A percentile compares a stretch with the other conserved stretches of the same genome.
Conservation (phyloP, 1,140 invertebrate species). For the Cyclargus thomasi region DNA sequence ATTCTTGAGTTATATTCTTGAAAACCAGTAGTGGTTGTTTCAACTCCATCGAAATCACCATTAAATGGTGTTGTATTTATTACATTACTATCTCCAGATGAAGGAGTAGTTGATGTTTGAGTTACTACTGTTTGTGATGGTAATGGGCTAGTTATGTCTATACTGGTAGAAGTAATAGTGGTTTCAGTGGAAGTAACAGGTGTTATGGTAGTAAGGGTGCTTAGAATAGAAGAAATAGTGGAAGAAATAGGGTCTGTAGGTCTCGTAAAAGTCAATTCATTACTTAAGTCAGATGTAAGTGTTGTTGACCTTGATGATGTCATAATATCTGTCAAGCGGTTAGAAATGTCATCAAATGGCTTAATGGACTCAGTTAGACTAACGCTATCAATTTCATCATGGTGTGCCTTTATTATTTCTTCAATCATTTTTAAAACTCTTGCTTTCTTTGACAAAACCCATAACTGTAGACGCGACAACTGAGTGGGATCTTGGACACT, state of each 20-base stretch:
- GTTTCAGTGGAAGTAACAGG: conserved; percentile 23
- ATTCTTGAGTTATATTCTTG: neutral
- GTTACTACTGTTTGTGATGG: neutral
- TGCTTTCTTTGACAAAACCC: conserved; percentile 68
- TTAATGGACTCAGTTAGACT: conserved; percentile 43
- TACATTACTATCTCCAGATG: neutral
- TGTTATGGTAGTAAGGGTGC: conserved; percentile 13
- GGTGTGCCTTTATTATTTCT: conserved; percentile 64
- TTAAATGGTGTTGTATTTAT: neutral
- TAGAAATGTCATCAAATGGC: conserved; percentile 37
- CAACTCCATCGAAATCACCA: neutral
- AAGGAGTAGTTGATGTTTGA: neutral
- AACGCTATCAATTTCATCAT: conserved; percentile 63
- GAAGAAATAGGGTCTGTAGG: conserved; percentile 22
- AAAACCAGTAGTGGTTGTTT: neutral
- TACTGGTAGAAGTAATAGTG: conserved; percentile 20
- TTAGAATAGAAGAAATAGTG: conserved; percentile 19
- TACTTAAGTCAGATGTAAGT: conserved; percentile 32
- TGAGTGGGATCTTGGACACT: conserved; percentile 48
- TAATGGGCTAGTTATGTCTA: neutral
- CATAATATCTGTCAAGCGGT: conserved; percentile 56
- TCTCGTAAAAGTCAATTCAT: conserved; percentile 27
- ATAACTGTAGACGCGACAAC: conserved; percentile 54
- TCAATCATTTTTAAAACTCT: conserved; percentile 72
- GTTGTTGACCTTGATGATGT: conserved; percentile 54